Percentiles rank a stretch among this genome's conserved stretches.
phyloP scores from a whole-genome alignment of 1,140 invertebrate genomes.

The Bombus waltoni region DNA sequence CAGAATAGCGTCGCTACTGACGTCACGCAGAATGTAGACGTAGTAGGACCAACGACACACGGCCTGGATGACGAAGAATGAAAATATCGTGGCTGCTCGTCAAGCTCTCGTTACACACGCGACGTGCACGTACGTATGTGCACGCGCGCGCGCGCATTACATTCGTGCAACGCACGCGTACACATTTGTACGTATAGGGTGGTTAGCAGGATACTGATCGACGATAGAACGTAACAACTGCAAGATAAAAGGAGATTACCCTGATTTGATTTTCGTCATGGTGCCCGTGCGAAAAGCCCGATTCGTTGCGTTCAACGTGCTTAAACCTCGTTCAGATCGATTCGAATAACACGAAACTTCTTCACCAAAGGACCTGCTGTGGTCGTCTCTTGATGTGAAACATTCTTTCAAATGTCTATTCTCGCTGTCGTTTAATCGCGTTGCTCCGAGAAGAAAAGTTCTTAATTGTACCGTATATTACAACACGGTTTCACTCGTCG shows the following conservation, averaged over 20 bases:
- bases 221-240: background rate
- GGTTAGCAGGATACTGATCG: background rate
- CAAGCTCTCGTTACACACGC: constrained; percentile 25
- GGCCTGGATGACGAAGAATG: constrained; percentile 32
- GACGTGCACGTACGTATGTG: background rate
- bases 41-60: constrained; percentile 29
- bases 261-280: background rate
- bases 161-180: background rate
- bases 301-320: background rate
- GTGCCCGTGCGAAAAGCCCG: background rate
- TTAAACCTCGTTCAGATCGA: background rate
- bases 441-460: too few species aligned
- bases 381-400: background rate
- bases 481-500: background rate
- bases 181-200: background rate
- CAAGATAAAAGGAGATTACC: background rate
- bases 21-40: constrained; percentile 54
- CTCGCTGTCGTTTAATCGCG: too few species aligned
- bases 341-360: background rate
- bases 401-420: background rate
- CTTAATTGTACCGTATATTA: background rate
- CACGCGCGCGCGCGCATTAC: background rate
- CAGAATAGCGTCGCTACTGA: constrained; percentile 60
- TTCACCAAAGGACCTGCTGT: too few species aligned
- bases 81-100: constrained; percentile 50